Evolutionary conservation across 1,140 invertebrate genomes (phyloP).

Genomic region (Drosophila micromelanica): DNA sequence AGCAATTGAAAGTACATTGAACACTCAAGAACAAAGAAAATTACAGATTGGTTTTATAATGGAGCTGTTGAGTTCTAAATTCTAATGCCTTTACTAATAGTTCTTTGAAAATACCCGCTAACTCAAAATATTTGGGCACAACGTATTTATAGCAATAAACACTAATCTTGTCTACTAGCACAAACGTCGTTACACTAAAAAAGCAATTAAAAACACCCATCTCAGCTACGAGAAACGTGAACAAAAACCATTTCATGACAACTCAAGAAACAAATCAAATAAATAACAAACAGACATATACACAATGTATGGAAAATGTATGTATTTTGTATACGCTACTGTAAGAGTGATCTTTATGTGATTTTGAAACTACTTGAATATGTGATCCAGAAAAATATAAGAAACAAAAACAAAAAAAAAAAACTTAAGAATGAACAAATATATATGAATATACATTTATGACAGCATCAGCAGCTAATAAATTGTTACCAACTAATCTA

Average conservation of each 20-base stretch:
- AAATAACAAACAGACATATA: conserved; percentile 56
- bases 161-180: conserved; percentile 58
- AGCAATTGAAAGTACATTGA: conserved; percentile 34
- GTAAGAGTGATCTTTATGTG: conserved; percentile 83
- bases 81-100: conserved; percentile 39
- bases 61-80: conserved; percentile 75
- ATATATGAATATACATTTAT: conserved; percentile 61
- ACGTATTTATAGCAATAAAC: conserved; percentile 59
- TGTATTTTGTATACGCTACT: conserved; percentile 83
- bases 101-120: conserved; percentile 29
- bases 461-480: conserved; percentile 45
- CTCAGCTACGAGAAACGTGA: conserved; percentile 12
- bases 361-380: conserved; percentile 83
- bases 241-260: conserved; percentile 60
- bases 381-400: conserved; percentile 77
- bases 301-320: conserved; percentile 55
- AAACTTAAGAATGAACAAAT: conserved; percentile 45
- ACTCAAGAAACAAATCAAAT: conserved; percentile 53
- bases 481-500: conserved; percentile 51
- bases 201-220: conserved; percentile 40
- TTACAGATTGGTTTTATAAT: conserved; percentile 70
- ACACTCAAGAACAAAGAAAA: conserved; percentile 27
- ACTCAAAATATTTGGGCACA: conserved; percentile 55
- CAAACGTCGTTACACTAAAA: conserved; percentile 32
- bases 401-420: conserved; percentile 41